Evolutionary conservation across 2,888 invertebrate species (phyloP), one percentile per base, ranked within the genome.

Genomic region (Cartodere bifasciata): DNA sequence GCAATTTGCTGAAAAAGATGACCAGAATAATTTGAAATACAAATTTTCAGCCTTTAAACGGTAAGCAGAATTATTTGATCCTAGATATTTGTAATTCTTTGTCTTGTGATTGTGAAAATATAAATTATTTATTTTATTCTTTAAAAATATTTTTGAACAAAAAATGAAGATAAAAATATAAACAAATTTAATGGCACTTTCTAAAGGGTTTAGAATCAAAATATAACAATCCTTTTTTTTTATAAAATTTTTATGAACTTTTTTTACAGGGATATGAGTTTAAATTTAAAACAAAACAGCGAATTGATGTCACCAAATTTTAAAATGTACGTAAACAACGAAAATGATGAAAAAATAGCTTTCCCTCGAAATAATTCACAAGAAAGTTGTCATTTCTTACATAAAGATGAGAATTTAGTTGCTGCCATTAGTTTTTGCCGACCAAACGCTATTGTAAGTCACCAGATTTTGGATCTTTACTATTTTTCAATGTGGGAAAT

Each of bases 341-440:
- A 56, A 23, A 60, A 65, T 35, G 54, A 55, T 2, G 23, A 23
- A n/a, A 61, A 58, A 4, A 47, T 34, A 21, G 6, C 34, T 24
- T 23, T 37, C 9, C 7, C 6, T 7, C 25, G 16, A n/a, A 21
- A 36, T 15, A 43, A 48, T 9, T n/a, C n/a, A n/a, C n/a, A n/a
- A n/a, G 43, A 62, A 10, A 62, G 67, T 20, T 80, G 80, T 49
- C 74, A 79, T 52, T 81, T 70, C 56, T 58, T 78, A 26, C 76
- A 80, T 51, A 50, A 62, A 3, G 69, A 72, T 39, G 58, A 58
- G 2, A 57, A 55, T 9, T 63, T 65, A 13, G 69, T 74, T 1
- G 80, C 79, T 5, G 76, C 80, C 2, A 64, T 81, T 39, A 79
- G 74, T 41, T 66, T 75, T 22, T 80, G 79, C 52, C 63, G 68